Percentiles rank a stretch among this genome's conserved stretches.
These are phyloP conservation scores for Netelia fuscicornis DNA, from an alignment of 2,888 invertebrate species.

Conservation along the genomic window DNA sequence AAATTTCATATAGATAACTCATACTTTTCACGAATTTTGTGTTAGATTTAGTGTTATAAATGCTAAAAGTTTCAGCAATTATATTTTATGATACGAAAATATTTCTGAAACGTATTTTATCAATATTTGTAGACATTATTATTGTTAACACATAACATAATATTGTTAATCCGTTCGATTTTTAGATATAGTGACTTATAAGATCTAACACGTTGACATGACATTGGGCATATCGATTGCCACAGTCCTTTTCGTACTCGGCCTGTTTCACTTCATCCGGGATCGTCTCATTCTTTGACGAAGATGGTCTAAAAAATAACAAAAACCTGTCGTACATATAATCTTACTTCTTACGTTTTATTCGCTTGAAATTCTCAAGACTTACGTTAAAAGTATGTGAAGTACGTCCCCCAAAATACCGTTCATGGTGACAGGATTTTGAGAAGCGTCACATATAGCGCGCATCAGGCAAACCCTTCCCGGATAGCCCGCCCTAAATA, in stretches of 20 bases:
- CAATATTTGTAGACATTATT: no score
- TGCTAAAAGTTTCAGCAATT: no score
- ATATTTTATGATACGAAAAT: no score
- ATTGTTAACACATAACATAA: not conserved
- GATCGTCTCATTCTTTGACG: slow-evolving; percentile 86
- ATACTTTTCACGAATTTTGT: no score
- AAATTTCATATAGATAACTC: no score
- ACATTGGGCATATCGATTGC: slow-evolving; percentile 85
- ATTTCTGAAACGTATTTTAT: no score
- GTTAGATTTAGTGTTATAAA: no score
- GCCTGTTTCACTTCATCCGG: slow-evolving; percentile 86
- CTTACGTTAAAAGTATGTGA: slow-evolving; percentile 89
- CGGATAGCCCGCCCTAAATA: slow-evolving; percentile 86
- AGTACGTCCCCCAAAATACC: slow-evolving; percentile 89
- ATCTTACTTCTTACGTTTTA: not conserved
- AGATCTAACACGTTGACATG: slow-evolving; percentile 86
- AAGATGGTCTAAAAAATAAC: slow-evolving; percentile 86
- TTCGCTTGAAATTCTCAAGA: slow-evolving; percentile 1
- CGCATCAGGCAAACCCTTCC: slow-evolving; percentile 88
- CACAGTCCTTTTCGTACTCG: slow-evolving; percentile 86
- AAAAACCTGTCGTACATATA: not conserved
- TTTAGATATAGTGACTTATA: slow-evolving; percentile 79
- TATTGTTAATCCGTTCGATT: not conserved
- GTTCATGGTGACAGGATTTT: slow-evolving; percentile 85
- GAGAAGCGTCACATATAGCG: slow-evolving; percentile 88